Conservation (phyloP, 2,113 vertebrate species). For the Bos javanicus region DNA sequence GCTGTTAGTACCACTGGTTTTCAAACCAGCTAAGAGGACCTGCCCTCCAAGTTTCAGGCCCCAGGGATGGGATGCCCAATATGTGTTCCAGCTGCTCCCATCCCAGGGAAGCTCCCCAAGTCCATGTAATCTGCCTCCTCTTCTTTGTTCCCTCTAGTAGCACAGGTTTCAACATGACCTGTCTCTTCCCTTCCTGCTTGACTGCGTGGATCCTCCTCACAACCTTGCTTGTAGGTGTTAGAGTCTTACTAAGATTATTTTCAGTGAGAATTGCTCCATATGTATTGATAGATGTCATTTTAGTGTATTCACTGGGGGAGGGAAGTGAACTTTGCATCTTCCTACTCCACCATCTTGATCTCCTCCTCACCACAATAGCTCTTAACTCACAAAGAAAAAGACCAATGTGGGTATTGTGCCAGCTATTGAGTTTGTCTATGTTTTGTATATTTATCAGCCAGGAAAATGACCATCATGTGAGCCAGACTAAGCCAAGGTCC, state of each 20-base stretch:
- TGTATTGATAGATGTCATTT: not conserved
- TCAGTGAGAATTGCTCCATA: not conserved
- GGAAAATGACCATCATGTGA: not conserved
- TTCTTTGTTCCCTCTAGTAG: not conserved
- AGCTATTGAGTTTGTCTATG: not conserved
- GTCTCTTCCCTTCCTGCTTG: not conserved
- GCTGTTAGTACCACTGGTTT: not conserved
- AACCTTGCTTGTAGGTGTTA: not conserved
- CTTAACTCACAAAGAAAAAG: not conserved
- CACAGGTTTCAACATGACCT: not conserved
- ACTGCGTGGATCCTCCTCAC: not conserved
- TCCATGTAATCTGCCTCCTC: too few relatives aligned
- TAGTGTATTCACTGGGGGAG: not conserved
- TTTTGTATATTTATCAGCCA: not conserved
- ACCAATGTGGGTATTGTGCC: not conserved
- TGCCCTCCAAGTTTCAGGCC: not conserved
- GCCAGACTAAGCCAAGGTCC: not conserved
- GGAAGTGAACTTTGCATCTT: not conserved
- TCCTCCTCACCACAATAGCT: not conserved
- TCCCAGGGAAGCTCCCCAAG: not conserved
- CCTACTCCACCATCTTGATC: not conserved
- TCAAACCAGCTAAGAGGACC: not conserved
- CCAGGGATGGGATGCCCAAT: not conserved
- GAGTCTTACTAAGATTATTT: not conserved
- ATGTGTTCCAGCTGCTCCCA: not conserved